phyloP scores from a whole-genome alignment of 2,888 invertebrate species.

The Ctenicera cuprea region DNA sequence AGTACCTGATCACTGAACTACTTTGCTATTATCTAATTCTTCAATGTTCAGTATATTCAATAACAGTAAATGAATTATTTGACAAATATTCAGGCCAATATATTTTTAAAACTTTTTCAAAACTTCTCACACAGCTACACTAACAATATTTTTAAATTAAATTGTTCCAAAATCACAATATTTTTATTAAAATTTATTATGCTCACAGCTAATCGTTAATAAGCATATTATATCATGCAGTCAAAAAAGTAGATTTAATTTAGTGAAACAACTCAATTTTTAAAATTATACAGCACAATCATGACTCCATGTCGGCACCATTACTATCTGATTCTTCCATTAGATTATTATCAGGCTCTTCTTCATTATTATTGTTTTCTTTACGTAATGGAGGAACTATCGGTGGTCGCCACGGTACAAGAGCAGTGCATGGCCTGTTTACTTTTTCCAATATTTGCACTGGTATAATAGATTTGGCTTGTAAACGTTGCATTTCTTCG shows the following conservation, averaged over 20 bases:
- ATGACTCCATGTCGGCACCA: slow-evolving; percentile 58
- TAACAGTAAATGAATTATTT: too few relatives aligned
- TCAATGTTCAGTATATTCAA: too few relatives aligned
- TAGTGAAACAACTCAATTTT: neutral
- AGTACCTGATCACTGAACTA: too few relatives aligned
- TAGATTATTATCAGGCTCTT: slow-evolving; percentile 70
- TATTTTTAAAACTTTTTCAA: too few relatives aligned
- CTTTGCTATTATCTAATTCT: too few relatives aligned
- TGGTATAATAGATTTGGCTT: slow-evolving; percentile 81
- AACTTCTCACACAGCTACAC: too few relatives aligned
- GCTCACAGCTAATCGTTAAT: neutral
- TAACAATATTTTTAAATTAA: too few relatives aligned
- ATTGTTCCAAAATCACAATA: too few relatives aligned
- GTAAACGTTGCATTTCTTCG: slow-evolving; percentile 81
- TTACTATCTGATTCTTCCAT: slow-evolving; percentile 52
- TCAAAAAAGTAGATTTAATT: neutral
- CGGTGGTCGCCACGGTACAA: slow-evolving; percentile 89
- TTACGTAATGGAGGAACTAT: slow-evolving; percentile 64
- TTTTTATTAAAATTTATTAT: too few relatives aligned
- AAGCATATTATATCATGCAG: slow-evolving; percentile 8
- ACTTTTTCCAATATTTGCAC: slow-evolving; percentile 78
- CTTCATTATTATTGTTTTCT: slow-evolving; percentile 72
- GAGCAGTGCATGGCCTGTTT: slow-evolving; percentile 85
- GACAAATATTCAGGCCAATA: too few relatives aligned
- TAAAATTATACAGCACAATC: slow-evolving; percentile 23